phyloP scores from a whole-genome alignment of 2,113 vertebrate species.

The Corydoras maculifer region DNA sequence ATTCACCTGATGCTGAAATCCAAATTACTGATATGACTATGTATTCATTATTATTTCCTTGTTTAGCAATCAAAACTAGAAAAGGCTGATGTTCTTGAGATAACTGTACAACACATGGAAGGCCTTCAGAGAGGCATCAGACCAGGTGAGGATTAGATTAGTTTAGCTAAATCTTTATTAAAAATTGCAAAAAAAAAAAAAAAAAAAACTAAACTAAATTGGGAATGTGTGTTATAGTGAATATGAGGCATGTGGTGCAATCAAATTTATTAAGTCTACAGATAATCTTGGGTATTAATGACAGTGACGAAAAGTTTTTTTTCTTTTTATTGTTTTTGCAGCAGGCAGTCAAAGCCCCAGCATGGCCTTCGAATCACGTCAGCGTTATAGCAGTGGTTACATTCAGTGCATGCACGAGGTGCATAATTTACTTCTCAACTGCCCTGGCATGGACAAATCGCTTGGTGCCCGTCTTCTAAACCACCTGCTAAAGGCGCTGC shows the following conservation, averaged over 20 bases:
- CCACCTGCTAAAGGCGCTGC: slow-evolving; percentile 52
- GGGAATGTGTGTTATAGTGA: no score
- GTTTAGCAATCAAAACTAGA: slow-evolving; percentile 55
- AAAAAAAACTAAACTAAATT: no score
- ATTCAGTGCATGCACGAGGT: slow-evolving; percentile 59
- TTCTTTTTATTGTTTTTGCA: slow-evolving; percentile 6
- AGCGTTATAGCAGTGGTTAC: slow-evolving; percentile 54
- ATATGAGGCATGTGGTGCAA: no score
- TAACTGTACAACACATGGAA: slow-evolving; percentile 58
- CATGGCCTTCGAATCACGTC: slow-evolving; percentile 47
- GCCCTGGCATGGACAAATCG: slow-evolving; percentile 53
- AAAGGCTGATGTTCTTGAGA: slow-evolving; percentile 55
- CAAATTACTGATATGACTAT: no score
- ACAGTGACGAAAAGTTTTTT: not conserved
- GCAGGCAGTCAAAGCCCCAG: slow-evolving; percentile 22
- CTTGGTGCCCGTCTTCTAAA: slow-evolving; percentile 51
- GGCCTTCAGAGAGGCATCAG: slow-evolving; percentile 42
- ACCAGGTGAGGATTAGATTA: slow-evolving; percentile 25
- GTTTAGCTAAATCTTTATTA: no score
- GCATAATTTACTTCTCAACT: slow-evolving; percentile 55
- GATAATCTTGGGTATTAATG: no score
- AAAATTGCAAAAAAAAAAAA: no score
- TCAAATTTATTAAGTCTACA: not conserved
- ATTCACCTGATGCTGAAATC: no score
- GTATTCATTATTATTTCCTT: not conserved